These are phyloP conservation scores for Drosophila lini DNA, from an alignment of 1,140 invertebrate genomes.

Conservation along the genomic window DNA sequence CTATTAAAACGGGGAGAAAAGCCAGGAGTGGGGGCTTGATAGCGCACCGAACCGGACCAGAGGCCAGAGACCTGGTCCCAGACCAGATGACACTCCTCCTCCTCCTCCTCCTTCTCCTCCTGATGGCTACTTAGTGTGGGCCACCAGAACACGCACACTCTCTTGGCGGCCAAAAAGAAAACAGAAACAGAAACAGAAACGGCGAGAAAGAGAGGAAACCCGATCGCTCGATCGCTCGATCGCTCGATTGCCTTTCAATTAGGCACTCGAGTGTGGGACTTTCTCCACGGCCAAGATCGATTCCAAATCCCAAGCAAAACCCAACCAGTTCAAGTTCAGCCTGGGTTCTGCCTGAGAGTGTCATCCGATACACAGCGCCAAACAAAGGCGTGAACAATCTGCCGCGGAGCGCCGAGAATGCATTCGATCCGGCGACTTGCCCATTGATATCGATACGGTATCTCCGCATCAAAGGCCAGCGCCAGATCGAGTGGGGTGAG, in stretches of 20 bases:
- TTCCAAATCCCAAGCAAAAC: conserved; percentile 1
- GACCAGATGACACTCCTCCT: conserved; percentile 47
- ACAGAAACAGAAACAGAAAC: not conserved
- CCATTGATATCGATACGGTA: conserved; percentile 11
- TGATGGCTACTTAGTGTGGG: conserved; percentile 32
- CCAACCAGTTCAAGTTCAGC: conserved; percentile 52
- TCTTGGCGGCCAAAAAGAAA: not conserved
- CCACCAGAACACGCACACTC: conserved; percentile 36
- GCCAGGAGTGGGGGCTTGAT: conserved; percentile 8
- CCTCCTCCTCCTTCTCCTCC: conserved; percentile 12
- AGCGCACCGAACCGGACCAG: conserved; percentile 18
- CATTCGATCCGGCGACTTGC: conserved; percentile 25
- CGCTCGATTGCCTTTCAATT: conserved; percentile 39
- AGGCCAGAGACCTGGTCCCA: conserved; percentile 2
- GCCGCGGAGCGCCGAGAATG: conserved; percentile 8
- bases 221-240: conserved; percentile 45
- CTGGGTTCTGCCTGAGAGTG: conserved; percentile 14
- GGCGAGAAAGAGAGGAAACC: conserved; percentile 49
- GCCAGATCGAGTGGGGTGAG: not conserved
- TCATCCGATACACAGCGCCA: conserved; percentile 16
- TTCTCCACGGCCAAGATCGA: conserved; percentile 22
- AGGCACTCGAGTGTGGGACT: conserved; percentile 45
- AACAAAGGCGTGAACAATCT: conserved; percentile 26
- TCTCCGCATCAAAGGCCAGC: conserved; percentile 12
- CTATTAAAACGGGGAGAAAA: conserved; percentile 15